Base-by-base conservation (phyloP, 1,140 invertebrate genomes). In the Asbolus verrucosus region DNA sequence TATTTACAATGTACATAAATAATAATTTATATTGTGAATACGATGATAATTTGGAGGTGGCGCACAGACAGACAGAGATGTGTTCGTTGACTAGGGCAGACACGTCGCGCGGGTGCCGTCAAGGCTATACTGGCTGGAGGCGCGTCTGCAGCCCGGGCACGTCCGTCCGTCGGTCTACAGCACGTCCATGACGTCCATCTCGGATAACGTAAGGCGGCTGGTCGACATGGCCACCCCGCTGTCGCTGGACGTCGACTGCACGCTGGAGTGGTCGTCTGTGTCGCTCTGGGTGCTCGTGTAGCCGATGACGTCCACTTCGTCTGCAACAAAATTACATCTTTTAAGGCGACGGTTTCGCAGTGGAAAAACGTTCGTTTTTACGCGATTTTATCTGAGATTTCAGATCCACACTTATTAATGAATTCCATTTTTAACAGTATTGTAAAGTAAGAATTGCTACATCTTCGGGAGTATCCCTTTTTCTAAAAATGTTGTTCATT, bases 301-400 rank as follows among this genome's bases (percentile, higher is more conserved):
- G 54, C 93, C 93, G 76, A 93, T 91, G 74, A 94, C 92, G 83
- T 94, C 93, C 72, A 94, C 91, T 83, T 94, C 93, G 86, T 95
- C 93, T 94, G 87, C 0, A 90, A 78, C 79, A 73, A 69, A 54
- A 54, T 27, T n/a, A n/a, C n/a, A n/a, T n/a, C n/a, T n/a, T n/a
- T n/a, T n/a, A n/a, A n/a, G n/a, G n/a, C n/a, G n/a, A n/a, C n/a
- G n/a, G n/a, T n/a, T n/a, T n/a, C n/a, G n/a, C n/a, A n/a, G n/a
- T n/a, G n/a, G n/a, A n/a, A n/a, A n/a, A n/a, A n/a, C n/a, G n/a
- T n/a, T n/a, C n/a, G n/a, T n/a, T n/a, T n/a, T n/a, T n/a, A n/a
- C n/a, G n/a, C n/a, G n/a, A n/a, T n/a, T n/a, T n/a, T n/a, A n/a
- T n/a, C n/a, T n/a, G n/a, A n/a, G n/a, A n/a, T n/a, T n/a, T n/a